Evolutionary conservation across 2,797 vertebrate species (phyloP), one percentile per base, ranked within the genome.

Genomic region (Aselliscus stoliczkanus): DNA sequence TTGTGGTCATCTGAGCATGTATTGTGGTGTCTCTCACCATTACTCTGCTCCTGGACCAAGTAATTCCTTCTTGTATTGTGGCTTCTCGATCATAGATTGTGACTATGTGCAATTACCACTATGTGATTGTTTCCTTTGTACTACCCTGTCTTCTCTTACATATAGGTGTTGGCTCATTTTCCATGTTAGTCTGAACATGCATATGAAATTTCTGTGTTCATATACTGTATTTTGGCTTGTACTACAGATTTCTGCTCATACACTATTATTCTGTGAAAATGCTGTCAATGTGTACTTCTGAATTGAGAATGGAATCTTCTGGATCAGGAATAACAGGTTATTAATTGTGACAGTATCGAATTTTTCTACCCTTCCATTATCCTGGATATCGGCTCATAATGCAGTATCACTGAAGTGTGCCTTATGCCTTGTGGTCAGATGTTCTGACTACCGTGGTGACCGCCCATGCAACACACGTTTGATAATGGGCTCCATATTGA

Each of bases 381-480:
- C 21, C 47, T 77, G 56, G 27, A 58, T 89, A 80, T 88, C 21
- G 94, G 69, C 29, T 77, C 18, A 62, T 44, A 34, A 85, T 60
- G 56, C 23, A 76, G 11, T 54, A 73, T 82, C 21, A 25, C 82
- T 47, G 62, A n/a, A 64, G 15, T 82, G 20, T 94, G 85, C 69
- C 62, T 94, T 82, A 15, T 94, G 85, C 69, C 62, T 94, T 85
- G 18, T 60, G 27, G 21, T 76, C 79, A 93, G 65, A 86, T 86
- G 18, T 54, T 79, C 50, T 84, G 31, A 34, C 56, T 54, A 79
- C 37, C 70, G 17, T 34, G 5, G 60, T 75, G 27, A 31, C 39
- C 90, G 75, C 37, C 87, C 47, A 47, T 31, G 44, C 65, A 79
- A 21, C 50, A 58, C 11, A 64, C 56, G 18, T 67, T 44, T 82